These are phyloP conservation scores for Gobiocypris rarus DNA, from an alignment of 2,113 vertebrate genomes.

Conservation along the genomic window DNA sequence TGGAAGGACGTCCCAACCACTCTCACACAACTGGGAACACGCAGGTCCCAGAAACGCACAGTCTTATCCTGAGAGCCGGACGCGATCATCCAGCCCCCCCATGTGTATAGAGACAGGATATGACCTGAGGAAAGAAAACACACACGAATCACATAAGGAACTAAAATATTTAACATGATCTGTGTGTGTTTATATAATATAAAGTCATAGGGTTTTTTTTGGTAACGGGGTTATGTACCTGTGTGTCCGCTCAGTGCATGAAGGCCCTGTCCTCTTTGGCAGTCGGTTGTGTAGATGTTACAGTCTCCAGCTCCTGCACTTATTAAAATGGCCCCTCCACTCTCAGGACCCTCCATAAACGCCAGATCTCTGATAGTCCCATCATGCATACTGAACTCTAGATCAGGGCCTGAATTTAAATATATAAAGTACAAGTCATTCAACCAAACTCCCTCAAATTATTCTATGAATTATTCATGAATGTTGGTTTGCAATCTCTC, in stretches of 20 bases:
- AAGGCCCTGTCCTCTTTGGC: conserved; percentile 93
- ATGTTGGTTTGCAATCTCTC: background rate
- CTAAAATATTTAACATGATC: background rate
- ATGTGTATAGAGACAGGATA: conserved; percentile 96
- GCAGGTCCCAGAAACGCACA: conserved; percentile 96
- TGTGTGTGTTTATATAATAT: background rate
- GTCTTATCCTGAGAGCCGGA: conserved; percentile 98
- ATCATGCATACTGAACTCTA: conserved; percentile 84
- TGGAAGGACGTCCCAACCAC: conserved; percentile 97
- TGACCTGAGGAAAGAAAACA: conserved; percentile 79
- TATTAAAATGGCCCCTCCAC: conserved; percentile 96
- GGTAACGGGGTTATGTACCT: too few species aligned
- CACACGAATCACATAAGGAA: background rate
- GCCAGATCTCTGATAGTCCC: conserved; percentile 98
- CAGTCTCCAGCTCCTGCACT: conserved; percentile 98
- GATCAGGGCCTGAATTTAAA: conserved; percentile 76
- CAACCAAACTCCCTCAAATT: too few species aligned
- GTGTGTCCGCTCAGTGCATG: conserved; percentile 85
- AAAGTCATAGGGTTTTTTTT: background rate
- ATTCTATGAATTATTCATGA: background rate
- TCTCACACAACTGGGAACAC: conserved; percentile 95
- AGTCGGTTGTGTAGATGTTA: conserved; percentile 95
- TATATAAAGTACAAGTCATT: background rate
- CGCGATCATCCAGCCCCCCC: conserved; percentile 99
- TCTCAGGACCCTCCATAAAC: conserved; percentile 98